Evolutionary conservation across 2,888 invertebrate species (phyloP).

Genomic region (Torymus auratus): DNA sequence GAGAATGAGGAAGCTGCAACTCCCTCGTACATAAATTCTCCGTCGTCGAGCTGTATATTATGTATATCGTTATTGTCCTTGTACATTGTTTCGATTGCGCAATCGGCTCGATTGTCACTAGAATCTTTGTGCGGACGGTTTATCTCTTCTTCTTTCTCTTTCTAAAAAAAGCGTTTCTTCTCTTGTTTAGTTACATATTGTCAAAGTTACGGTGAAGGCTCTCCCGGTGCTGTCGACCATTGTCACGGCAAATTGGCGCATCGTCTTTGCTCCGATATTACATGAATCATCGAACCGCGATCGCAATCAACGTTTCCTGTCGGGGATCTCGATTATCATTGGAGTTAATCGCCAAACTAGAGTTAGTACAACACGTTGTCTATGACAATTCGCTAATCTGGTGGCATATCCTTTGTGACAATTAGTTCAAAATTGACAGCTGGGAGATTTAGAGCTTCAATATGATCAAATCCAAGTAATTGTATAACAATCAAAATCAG

Average conservation of each 20-base stretch:
- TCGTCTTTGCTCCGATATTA: not conserved
- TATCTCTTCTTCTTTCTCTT: constrained; percentile 12
- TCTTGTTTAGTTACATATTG: constrained; percentile 41
- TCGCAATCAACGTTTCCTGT: constrained; percentile 3
- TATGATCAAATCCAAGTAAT: too few relatives aligned
- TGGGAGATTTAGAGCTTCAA: not conserved
- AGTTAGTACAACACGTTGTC: too few relatives aligned
- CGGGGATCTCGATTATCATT: constrained; percentile 35
- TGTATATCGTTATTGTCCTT: constrained; percentile 47
- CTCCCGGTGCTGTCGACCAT: constrained; percentile 34
- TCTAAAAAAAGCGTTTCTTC: constrained; percentile 22
- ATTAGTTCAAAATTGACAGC: not conserved
- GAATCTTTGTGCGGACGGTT: constrained; percentile 48
- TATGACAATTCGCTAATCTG: too few relatives aligned
- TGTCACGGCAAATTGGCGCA: not conserved
- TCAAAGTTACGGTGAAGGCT: constrained; percentile 30
- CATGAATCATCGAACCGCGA: not conserved
- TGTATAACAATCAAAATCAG: too few relatives aligned
- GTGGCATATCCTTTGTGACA: too few relatives aligned
- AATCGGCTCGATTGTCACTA: constrained; percentile 45
- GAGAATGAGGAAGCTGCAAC: constrained; percentile 13
- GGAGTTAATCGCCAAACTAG: too few relatives aligned
- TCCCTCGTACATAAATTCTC: constrained; percentile 9
- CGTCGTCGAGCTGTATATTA: constrained; percentile 35
- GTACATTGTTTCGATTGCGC: constrained; percentile 36